Percentiles rank a stretch among this genome's conserved stretches.
These are phyloP conservation scores for Calyptomena viridis DNA, from an alignment of 2,113 vertebrate genomes.

Conservation along the genomic window DNA sequence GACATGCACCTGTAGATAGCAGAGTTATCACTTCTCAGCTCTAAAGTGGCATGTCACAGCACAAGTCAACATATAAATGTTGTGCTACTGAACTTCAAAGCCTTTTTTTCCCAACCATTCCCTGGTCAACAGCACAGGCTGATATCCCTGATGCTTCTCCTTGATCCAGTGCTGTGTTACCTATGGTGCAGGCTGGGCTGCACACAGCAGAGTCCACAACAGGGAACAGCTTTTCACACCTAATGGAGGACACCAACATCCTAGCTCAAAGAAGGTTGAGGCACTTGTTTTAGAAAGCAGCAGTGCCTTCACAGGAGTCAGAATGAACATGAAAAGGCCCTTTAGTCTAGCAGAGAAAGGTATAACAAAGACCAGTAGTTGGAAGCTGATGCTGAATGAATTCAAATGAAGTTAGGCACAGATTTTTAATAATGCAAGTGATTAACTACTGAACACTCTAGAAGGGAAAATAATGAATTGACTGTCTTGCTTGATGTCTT, in stretches of 20 bases:
- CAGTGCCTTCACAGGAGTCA: background rate
- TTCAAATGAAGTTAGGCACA: background rate
- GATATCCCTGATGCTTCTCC: background rate
- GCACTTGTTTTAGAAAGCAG: background rate
- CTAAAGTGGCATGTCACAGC: background rate
- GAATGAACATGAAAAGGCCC: background rate
- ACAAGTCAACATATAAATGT: background rate
- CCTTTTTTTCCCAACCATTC: background rate
- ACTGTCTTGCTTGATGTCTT: background rate
- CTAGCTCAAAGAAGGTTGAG: background rate
- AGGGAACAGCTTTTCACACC: background rate
- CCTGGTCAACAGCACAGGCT: background rate
- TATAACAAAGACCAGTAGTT: background rate
- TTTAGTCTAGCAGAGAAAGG: background rate
- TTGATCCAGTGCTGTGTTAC: background rate
- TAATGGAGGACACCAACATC: background rate
- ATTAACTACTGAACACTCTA: background rate
- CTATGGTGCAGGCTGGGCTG: background rate
- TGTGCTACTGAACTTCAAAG: background rate
- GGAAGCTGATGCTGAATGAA: background rate
- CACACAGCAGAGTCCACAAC: background rate
- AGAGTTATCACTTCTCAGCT: background rate
- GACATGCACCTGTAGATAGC: background rate
- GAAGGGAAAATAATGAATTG: background rate
- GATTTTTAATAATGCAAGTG: background rate